A percentile compares a stretch with the other conserved stretches of the same genome.
Conservation (phyloP, 2,888 invertebrate species). For the Encarsia formosa region DNA sequence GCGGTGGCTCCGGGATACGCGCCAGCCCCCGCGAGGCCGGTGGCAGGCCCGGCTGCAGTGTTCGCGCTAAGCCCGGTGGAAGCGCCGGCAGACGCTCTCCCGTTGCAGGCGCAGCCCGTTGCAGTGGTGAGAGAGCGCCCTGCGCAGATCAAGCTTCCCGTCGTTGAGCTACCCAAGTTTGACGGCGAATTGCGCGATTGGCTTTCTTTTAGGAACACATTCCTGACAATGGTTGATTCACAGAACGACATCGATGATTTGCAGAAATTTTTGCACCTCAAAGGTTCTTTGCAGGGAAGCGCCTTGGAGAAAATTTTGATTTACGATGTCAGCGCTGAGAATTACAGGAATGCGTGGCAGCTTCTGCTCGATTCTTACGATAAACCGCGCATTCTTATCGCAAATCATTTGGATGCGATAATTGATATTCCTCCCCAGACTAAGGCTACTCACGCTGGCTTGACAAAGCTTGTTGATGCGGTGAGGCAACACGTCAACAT, state of each 20-base stretch:
- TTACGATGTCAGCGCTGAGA: constrained; percentile 17
- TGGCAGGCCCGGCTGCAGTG: too few species aligned
- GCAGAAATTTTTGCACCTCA: constrained; percentile 22
- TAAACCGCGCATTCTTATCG: constrained; percentile 17
- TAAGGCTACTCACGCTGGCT: neutral
- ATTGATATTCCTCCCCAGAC: neutral
- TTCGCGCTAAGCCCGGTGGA: too few species aligned
- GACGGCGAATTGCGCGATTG: constrained; percentile 4
- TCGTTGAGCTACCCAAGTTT: neutral
- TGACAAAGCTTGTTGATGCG: neutral
- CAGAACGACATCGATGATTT: constrained; percentile 16
- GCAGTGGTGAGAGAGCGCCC: too few species aligned
- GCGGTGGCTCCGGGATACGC: too few species aligned
- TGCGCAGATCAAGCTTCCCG: constrained; percentile 12
- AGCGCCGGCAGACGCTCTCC: too few species aligned
- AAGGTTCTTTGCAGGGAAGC: constrained; percentile 10
- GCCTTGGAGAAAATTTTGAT: constrained; percentile 16
- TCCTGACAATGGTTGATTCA: constrained; percentile 18
- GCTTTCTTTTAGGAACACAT: constrained; percentile 21
- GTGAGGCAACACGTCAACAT: neutral
- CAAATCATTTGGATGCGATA: constrained; percentile 16
- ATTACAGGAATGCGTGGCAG: constrained; percentile 21
- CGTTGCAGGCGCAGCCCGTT: too few species aligned
- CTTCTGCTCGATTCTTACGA: constrained; percentile 18
- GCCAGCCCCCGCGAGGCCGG: too few species aligned